These are phyloP conservation scores for Cairina moschata DNA, from an alignment of 2,113 vertebrate species.

Conservation along the genomic window DNA sequence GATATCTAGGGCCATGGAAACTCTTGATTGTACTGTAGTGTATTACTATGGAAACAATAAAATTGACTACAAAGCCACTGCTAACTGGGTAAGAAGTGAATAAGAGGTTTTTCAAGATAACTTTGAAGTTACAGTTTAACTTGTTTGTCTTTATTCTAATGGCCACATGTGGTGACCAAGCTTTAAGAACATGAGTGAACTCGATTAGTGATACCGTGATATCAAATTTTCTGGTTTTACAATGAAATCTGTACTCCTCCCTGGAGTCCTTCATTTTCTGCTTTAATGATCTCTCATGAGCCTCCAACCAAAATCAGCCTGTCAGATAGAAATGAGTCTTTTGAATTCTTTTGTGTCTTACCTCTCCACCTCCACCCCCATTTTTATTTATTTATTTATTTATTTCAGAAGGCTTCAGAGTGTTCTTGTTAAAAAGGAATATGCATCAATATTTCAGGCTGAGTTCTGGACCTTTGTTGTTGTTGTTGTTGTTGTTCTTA, in stretches of 20 bases:
- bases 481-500: neutral
- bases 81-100: neutral
- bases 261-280: neutral
- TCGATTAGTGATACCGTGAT: neutral
- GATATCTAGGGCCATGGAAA: neutral
- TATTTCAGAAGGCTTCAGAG: neutral
- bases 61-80: neutral
- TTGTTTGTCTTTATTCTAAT: neutral
- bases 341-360: neutral
- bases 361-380: neutral
- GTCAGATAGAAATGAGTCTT: neutral
- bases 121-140: neutral
- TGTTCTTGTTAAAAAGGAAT: neutral
- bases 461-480: neutral
- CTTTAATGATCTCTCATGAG: neutral
- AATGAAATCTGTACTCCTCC: neutral
- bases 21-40: neutral
- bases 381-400: neutral
- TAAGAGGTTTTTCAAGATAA: neutral
- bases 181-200: neutral
- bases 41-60: neutral
- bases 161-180: neutral
- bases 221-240: neutral
- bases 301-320: neutral
- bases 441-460: neutral